Evolutionary conservation across 2,888 invertebrate species (phyloP).

Genomic region (Penaeus monodon): DNA sequence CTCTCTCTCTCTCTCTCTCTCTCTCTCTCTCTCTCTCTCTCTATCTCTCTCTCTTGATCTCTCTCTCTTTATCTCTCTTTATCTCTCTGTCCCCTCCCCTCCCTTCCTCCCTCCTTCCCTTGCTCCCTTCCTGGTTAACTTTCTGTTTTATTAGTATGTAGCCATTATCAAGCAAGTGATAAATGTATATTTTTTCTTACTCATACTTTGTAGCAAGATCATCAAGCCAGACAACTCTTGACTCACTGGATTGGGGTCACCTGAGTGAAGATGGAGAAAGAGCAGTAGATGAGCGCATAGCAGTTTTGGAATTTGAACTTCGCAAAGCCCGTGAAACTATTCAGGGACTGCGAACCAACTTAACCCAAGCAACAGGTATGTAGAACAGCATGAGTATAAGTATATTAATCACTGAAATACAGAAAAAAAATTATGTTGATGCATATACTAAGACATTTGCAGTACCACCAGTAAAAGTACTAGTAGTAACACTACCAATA

Average conservation of each 20-base stretch:
- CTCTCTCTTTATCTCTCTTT: background rate
- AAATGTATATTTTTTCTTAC: background rate
- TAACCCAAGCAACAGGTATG: constrained; percentile 82
- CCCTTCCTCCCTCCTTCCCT: background rate
- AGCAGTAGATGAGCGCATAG: constrained; percentile 80
- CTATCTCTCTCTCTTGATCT: background rate
- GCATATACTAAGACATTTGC: too few species aligned
- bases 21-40: background rate
- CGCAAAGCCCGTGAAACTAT: constrained; percentile 89
- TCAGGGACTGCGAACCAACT: constrained; percentile 82
- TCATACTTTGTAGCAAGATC: constrained; percentile 77
- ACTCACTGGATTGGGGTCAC: constrained; percentile 86
- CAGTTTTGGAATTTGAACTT: constrained; percentile 88
- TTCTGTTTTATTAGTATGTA: background rate
- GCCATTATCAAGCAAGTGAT: background rate
- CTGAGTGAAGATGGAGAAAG: constrained; percentile 89
- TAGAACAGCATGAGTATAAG: background rate
- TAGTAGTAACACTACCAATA: too few species aligned
- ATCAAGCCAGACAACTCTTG: constrained; percentile 87
- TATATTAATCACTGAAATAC: too few species aligned
- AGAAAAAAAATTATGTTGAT: too few species aligned
- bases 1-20: background rate
- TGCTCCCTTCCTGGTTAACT: background rate
- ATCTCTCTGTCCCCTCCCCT: background rate
- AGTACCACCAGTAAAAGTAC: too few species aligned